phyloP scores from a whole-genome alignment of 2,888 invertebrate species.

The Thyatira batis region DNA sequence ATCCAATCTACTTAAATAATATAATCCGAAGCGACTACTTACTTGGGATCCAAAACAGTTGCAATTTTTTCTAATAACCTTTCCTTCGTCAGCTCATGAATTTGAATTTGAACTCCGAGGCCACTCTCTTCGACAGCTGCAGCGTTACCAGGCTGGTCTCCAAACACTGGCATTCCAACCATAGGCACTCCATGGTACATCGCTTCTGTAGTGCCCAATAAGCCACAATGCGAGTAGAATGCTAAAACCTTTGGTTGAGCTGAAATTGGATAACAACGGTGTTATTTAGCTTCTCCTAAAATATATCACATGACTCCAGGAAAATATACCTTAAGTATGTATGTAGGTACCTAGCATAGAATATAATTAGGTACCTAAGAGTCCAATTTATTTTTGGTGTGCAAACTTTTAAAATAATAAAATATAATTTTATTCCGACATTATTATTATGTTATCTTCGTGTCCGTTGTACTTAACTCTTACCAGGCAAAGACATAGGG shows the following conservation, averaged over 20 bases:
- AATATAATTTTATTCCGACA: no score
- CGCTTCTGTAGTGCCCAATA: conserved; percentile 81
- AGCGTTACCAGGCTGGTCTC: conserved; percentile 82
- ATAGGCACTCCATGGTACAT: conserved; percentile 82
- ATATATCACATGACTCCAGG: neutral
- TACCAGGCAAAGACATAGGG: no score
- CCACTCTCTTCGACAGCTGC: conserved; percentile 77
- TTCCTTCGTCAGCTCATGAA: conserved; percentile 75
- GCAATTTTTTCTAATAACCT: conserved; percentile 69
- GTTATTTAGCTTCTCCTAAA: conserved; percentile 11
- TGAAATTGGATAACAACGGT: conserved; percentile 24
- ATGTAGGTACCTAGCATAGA: no score
- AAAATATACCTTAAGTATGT: no score
- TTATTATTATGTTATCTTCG: no score
- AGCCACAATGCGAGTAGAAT: conserved; percentile 82
- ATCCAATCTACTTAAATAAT: no score
- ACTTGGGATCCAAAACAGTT: conserved; percentile 76
- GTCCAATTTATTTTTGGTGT: no score
- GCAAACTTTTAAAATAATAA: no score
- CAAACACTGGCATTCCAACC: conserved; percentile 82
- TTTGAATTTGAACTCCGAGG: conserved; percentile 67
- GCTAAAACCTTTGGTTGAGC: conserved; percentile 59
- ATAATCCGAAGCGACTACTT: no score
- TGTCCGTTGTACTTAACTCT: no score
- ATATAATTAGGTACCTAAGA: no score